These are phyloP conservation scores for Dendrolimus houi DNA, from an alignment of 2,888 invertebrate genomes.

Conservation along the genomic window DNA sequence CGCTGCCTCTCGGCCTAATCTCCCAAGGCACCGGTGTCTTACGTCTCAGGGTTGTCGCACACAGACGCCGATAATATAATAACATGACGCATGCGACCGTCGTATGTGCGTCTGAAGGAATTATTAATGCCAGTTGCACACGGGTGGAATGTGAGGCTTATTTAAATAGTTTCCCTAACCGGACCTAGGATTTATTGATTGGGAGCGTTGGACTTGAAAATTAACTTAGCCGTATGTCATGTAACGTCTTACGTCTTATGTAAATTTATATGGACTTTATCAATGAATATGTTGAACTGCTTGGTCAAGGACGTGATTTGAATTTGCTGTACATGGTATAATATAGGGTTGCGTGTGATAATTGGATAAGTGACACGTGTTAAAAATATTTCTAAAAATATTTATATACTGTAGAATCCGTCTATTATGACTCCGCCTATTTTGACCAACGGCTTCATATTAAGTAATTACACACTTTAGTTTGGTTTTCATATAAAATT, in stretches of 20 bases:
- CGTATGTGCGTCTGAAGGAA: constrained; percentile 70
- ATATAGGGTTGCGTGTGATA: no score
- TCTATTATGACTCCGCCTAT: no score
- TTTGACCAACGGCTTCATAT: no score
- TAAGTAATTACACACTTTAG: no score
- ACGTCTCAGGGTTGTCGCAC: constrained; percentile 52
- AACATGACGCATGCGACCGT: constrained; percentile 58
- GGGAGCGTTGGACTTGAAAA: constrained; percentile 33
- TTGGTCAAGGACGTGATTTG: no score
- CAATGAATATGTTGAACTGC: no score
- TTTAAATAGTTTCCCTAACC: constrained; percentile 51
- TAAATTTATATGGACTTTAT: background rate
- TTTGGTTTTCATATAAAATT: no score
- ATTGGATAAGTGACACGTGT: no score
- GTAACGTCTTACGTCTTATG: background rate
- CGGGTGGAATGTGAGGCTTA: constrained; percentile 33
- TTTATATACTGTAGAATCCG: no score
- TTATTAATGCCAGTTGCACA: constrained; percentile 63
- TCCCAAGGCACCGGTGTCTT: constrained; percentile 45
- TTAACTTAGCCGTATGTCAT: constrained; percentile 20
- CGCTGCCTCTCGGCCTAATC: constrained; percentile 38
- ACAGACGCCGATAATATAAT: constrained; percentile 65
- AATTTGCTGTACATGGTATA: no score
- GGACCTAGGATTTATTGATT: constrained; percentile 42
- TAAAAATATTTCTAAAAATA: no score